These are phyloP conservation scores for Mobula hypostoma DNA, from an alignment of 2,113 vertebrate genomes.

Conservation along the genomic window DNA sequence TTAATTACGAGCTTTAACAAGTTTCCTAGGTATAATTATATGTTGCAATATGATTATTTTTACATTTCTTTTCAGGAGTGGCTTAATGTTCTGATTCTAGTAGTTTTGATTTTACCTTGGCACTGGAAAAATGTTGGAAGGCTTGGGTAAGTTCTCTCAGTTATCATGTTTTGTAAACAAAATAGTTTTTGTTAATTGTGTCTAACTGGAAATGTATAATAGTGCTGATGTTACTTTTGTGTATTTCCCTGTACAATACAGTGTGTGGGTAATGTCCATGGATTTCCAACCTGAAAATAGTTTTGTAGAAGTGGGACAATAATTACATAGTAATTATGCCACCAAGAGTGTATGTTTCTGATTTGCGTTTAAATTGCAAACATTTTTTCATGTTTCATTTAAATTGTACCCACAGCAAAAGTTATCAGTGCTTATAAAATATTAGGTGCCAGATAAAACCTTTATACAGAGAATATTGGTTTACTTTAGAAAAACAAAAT, in stretches of 20 bases:
- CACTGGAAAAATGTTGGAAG: slow-evolving; percentile 23
- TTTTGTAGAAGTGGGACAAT: neutral
- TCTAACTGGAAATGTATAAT: neutral
- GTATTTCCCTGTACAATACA: neutral
- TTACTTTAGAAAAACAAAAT: neutral
- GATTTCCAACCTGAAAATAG: neutral
- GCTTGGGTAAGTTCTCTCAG: slow-evolving; percentile 10
- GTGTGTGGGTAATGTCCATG: neutral
- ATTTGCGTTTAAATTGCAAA: neutral
- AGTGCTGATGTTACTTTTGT: neutral
- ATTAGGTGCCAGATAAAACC: no score
- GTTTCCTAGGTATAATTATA: neutral
- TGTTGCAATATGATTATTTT: neutral
- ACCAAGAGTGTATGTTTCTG: neutral
- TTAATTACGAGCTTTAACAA: neutral
- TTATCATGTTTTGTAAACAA: neutral
- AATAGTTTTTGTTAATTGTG: neutral
- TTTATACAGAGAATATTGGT: neutral
- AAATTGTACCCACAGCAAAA: no score
- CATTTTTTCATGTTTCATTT: neutral
- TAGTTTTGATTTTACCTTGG: neutral
- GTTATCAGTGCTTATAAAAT: no score
- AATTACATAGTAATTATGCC: neutral
- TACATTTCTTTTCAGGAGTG: neutral
- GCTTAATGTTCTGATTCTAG: neutral